These are phyloP conservation scores for Dryobates pubescens DNA, from an alignment of 2,797 vertebrate species.

Conservation along the genomic window DNA sequence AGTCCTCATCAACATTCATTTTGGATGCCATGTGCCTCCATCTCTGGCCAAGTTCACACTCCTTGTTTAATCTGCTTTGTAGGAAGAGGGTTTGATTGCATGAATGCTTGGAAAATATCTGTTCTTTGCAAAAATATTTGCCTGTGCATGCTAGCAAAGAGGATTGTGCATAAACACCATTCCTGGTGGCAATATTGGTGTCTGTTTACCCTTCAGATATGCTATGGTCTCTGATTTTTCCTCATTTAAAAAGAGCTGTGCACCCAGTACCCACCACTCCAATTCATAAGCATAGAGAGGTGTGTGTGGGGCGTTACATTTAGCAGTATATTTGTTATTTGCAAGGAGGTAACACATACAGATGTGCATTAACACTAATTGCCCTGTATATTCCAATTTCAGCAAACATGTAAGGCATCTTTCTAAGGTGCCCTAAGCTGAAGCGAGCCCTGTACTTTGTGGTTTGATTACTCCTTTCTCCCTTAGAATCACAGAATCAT, in stretches of 20 bases:
- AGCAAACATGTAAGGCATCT: neutral
- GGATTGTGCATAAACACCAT: neutral
- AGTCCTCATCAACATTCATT: neutral
- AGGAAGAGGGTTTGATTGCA: neutral
- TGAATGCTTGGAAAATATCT: neutral
- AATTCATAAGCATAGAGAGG: neutral
- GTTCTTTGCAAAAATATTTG: conserved; percentile 8
- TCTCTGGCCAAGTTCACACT: neutral
- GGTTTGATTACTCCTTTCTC: neutral
- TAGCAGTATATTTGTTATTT: neutral
- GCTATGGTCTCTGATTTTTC: neutral
- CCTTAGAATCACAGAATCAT: neutral
- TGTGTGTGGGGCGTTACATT: neutral
- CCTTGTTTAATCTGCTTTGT: neutral
- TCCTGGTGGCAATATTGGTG: neutral
- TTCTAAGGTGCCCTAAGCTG: neutral
- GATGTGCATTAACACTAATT: neutral
- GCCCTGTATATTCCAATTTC: neutral
- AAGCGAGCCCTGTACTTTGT: neutral
- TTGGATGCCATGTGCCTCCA: neutral
- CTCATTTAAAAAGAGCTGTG: neutral
- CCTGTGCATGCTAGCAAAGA: neutral
- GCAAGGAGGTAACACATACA: neutral
- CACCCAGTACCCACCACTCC: neutral
- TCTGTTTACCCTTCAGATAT: neutral